These are phyloP conservation scores for Aplocera efformata DNA, from an alignment of 2,888 invertebrate genomes.

Conservation along the genomic window DNA sequence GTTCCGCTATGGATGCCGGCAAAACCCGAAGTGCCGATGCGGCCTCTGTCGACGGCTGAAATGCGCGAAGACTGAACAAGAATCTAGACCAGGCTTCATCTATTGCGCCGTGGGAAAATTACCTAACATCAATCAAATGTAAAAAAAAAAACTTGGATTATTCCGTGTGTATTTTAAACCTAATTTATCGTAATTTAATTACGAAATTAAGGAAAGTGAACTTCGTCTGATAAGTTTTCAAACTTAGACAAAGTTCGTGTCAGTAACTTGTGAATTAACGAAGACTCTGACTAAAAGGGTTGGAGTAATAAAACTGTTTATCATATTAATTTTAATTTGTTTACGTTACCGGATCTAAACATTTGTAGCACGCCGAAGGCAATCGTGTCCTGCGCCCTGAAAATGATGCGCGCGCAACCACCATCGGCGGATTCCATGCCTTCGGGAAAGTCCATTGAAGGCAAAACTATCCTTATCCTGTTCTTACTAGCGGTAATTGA, in stretches of 20 bases:
- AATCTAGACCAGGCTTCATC: slow-evolving; percentile 11
- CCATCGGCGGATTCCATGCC: slow-evolving; percentile 48
- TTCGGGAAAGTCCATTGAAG: slow-evolving; percentile 41
- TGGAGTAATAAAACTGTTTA: not conserved
- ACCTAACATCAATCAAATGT: too few relatives aligned
- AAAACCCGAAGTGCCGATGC: slow-evolving; percentile 68
- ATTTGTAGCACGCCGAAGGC: slow-evolving; percentile 49
- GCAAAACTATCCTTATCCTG: slow-evolving; percentile 33
- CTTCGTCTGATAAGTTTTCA: too few relatives aligned
- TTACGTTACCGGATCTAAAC: slow-evolving; percentile 46
- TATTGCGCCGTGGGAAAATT: slow-evolving; percentile 7
- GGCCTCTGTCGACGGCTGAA: slow-evolving; percentile 67
- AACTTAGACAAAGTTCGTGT: too few relatives aligned
- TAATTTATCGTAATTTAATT: too few relatives aligned
- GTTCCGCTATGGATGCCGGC: slow-evolving; percentile 65
- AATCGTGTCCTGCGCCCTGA: slow-evolving; percentile 74
- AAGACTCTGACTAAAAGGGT: not conserved
- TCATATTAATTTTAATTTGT: slow-evolving; percentile 15
- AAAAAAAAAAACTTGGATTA: too few relatives aligned
- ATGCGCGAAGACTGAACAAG: slow-evolving; percentile 43
- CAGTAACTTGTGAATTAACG: too few relatives aligned
- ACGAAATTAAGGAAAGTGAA: too few relatives aligned
- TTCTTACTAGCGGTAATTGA: slow-evolving; percentile 24
- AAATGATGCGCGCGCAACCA: slow-evolving; percentile 69
- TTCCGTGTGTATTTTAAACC: too few relatives aligned